A percentile compares a stretch with the other conserved stretches of the same genome.
Evolutionary conservation across 35 echinoderm and acorn worm species (phyloP).

Genomic region (Apostichopus japonicus): DNA sequence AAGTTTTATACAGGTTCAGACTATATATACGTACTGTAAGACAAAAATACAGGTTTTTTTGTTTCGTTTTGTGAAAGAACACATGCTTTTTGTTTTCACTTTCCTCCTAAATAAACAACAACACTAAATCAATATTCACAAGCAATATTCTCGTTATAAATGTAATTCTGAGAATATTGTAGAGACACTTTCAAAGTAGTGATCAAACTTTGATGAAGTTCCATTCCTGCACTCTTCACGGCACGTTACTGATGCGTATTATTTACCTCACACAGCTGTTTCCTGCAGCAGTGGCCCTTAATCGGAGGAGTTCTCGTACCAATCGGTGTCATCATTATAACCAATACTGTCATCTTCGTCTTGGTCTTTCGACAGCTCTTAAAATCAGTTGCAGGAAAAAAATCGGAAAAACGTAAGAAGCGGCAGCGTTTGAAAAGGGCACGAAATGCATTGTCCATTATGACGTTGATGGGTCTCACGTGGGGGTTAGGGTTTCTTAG

Average conservation of each 20-base stretch:
- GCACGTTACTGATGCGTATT: neutral
- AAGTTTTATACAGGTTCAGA: no score
- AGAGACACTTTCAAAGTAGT: no score
- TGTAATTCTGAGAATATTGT: no score
- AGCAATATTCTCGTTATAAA: no score
- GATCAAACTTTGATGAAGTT: no score
- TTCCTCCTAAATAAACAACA: no score
- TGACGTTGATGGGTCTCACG: slow-evolving; percentile 19
- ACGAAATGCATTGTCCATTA: slow-evolving; percentile 46
- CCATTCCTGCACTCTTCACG: no score
- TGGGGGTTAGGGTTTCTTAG: slow-evolving; percentile 46
- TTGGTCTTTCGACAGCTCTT: neutral
- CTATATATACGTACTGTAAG: no score
- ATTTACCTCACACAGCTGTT: neutral
- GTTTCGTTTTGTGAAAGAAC: no score
- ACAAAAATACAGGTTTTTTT: no score
- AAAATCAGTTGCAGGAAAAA: neutral
- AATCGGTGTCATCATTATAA: neutral
- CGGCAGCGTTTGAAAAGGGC: slow-evolving; percentile 25
- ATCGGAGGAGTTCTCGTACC: neutral
- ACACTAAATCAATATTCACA: no score
- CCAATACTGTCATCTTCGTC: neutral
- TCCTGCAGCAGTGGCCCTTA: neutral
- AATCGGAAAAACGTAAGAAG: neutral
- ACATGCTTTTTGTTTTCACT: no score